Evolutionary conservation across 2,888 invertebrate species (phyloP).

Genomic region (Leucozona laternaria): DNA sequence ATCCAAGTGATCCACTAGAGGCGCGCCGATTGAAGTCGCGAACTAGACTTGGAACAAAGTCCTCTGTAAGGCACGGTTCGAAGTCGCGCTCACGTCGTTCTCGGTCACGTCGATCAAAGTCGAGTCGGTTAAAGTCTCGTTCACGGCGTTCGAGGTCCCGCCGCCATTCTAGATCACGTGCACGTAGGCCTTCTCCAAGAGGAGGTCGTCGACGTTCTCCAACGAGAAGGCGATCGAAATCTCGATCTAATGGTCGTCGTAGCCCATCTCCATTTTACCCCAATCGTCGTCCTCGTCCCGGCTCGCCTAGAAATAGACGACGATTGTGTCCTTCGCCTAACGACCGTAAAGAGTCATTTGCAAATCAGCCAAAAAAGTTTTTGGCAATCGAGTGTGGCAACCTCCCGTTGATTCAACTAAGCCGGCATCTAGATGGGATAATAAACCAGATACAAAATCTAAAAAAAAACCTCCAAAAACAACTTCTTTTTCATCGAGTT

Average conservation of each 20-base stretch:
- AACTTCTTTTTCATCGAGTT: neutral
- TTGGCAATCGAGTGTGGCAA: conserved; percentile 79
- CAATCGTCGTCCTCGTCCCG: conserved; percentile 84
- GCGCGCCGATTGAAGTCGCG: conserved; percentile 23
- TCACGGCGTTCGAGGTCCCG: neutral
- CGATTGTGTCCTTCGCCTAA: conserved; percentile 85
- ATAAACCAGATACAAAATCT: neutral
- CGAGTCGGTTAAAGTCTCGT: conserved; percentile 41
- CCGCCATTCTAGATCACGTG: conserved; percentile 4
- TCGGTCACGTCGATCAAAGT: conserved; percentile 37
- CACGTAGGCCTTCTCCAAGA: conserved; percentile 49
- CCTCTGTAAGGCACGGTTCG: conserved; percentile 31
- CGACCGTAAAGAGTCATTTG: conserved; percentile 59
- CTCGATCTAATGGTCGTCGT: conserved; percentile 84
- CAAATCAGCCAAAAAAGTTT: conserved; percentile 50
- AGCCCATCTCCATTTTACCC: conserved; percentile 84
- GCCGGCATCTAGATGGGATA: conserved; percentile 1
- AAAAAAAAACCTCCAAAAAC: conserved; percentile 11
- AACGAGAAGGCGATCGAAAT: conserved; percentile 70
- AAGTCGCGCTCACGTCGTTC: conserved; percentile 68
- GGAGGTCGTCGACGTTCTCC: conserved; percentile 25
- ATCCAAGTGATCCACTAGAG: conserved; percentile 34
- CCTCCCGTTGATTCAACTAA: conserved; percentile 44
- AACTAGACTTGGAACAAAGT: conserved; percentile 41
- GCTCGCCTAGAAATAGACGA: conserved; percentile 70